Evolutionary conservation across 2,113 vertebrate genomes (phyloP), one percentile per base, ranked within the genome.

Genomic region (Balaeniceps rex): DNA sequence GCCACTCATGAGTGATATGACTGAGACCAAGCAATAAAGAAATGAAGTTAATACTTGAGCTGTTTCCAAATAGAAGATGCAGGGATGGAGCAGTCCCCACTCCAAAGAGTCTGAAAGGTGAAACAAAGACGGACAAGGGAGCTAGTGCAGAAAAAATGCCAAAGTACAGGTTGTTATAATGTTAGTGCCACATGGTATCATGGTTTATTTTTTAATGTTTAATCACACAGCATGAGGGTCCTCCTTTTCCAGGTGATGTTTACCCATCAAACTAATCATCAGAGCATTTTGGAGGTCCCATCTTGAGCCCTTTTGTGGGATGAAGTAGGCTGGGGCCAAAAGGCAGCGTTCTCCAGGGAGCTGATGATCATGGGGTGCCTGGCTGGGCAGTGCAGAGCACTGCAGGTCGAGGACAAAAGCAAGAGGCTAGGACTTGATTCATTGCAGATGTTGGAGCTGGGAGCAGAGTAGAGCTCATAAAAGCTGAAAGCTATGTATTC

Each of bases 281-380:
- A 52, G 49, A 76, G 52, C 14, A n/a, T 83, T 86, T 74, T 81
- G 42, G 46, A 54, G 63, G 49, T 77, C 8, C 26, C 49, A 2
- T 42, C 34, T 88, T 80, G 71, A 86, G 34, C 33, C 12, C 10
- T 70, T 83, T 46, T 36, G 57, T 65, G 40, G 19, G 47, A 34
- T 82, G 40, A 85, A 60, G 57, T 31, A 49, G 40, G 5, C 65
- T 76, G 64, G 47, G 34, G 26, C 25, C 4, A 1, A 52, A 84
- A 90, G 84, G 70, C 57, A 33, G 21, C 0, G 0, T 82, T 87
- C 38, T 87, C 4, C 2, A 4, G 24, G 29, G 61, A 83, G 42
- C 31, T 69, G 36, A 10, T 28, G 38, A 7, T 51, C 1, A 0
- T 28, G 52, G n/a, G 47, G 61, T 0, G 3, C 21, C 44, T 71